A percentile compares a stretch with the other conserved stretches of the same genome.
Conservation (phyloP, 1,140 invertebrate species). For the Drosophila albomicans region DNA sequence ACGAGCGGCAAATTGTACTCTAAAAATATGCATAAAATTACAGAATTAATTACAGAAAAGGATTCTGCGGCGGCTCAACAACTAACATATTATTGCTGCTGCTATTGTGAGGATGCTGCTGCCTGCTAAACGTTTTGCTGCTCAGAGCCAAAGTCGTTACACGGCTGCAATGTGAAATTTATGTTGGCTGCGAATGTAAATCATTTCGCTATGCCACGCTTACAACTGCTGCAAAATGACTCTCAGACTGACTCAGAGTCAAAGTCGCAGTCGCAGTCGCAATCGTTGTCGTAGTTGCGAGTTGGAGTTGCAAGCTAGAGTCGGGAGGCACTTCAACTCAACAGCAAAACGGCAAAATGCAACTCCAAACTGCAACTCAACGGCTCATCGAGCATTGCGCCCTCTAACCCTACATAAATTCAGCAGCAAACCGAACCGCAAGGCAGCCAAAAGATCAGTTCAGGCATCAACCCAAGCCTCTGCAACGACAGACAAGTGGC, state of each 20-base stretch:
- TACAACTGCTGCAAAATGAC: constrained; percentile 52
- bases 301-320: neutral
- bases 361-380: constrained; percentile 53
- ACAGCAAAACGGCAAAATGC: constrained; percentile 38
- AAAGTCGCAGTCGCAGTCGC: neutral
- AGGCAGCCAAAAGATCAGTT: constrained; percentile 37
- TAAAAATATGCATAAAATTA: constrained; percentile 59
- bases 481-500: constrained; percentile 77
- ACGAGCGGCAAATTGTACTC: constrained; percentile 36
- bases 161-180: constrained; percentile 57
- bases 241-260: constrained; percentile 5
- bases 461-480: constrained; percentile 30
- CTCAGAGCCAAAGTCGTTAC: constrained; percentile 61
- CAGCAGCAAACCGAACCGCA: constrained; percentile 55
- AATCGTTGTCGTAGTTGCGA: neutral
- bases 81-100: constrained; percentile 20
- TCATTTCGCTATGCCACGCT: constrained; percentile 79
- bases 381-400: constrained; percentile 73
- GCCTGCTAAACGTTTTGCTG: constrained; percentile 8
- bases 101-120: neutral
- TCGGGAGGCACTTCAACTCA: constrained; percentile 18
- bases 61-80: constrained; percentile 26
- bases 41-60: constrained; percentile 48
- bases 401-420: constrained; percentile 84
- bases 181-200: constrained; percentile 80